These are phyloP conservation scores for Tragelaphus buxtoni DNA, from an alignment of 2,113 vertebrate species.

Conservation along the genomic window DNA sequence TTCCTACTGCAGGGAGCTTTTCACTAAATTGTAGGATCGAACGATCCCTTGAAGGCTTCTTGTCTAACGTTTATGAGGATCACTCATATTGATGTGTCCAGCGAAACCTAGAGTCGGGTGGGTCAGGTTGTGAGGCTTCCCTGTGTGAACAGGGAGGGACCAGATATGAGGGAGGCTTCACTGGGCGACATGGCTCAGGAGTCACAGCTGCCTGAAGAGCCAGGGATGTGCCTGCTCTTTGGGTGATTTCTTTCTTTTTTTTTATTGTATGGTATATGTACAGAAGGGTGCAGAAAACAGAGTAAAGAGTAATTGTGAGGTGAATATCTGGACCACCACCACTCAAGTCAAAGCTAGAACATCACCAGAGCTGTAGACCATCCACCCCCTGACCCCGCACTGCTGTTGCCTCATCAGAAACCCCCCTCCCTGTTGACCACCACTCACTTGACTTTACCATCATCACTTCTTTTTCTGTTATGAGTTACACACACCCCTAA, in stretches of 20 bases:
- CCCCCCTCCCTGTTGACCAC: no score
- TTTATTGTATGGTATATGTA: not conserved
- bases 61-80: not conserved
- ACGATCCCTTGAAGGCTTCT: not conserved
- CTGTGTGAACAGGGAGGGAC: not conserved
- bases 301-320: not conserved
- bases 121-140: not conserved
- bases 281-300: not conserved
- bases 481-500: not conserved
- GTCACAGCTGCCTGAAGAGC: not conserved
- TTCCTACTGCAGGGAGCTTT: not conserved
- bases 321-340: not conserved
- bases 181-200: not conserved
- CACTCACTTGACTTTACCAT: not conserved
- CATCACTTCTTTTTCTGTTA: not conserved
- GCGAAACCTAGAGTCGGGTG: not conserved
- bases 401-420: not conserved
- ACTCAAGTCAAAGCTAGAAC: not conserved
- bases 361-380: not conserved
- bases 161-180: not conserved
- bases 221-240: not conserved
- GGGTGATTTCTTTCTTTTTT: not conserved
- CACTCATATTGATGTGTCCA: fast-evolving
- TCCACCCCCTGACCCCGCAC: not conserved
- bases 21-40: not conserved